phyloP scores from a whole-genome alignment of 2,113 vertebrate genomes.

The Rhinichthys klamathensis region DNA sequence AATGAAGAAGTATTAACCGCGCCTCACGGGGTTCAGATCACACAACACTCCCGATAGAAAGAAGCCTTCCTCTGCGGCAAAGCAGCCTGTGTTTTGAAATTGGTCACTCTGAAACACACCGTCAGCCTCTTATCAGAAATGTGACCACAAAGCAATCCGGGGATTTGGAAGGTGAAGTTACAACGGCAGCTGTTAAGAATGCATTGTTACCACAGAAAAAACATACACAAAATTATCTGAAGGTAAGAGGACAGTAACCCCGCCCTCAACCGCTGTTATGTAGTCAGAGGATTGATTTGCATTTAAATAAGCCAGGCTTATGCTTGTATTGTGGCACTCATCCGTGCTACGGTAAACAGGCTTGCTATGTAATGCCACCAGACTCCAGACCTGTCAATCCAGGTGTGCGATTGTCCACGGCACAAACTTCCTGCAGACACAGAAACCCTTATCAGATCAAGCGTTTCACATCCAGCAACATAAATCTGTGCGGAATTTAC shows the following conservation, averaged over 20 bases:
- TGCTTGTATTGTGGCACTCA: conserved; percentile 52
- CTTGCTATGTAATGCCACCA: conserved; percentile 29
- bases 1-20: conserved; percentile 55
- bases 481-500: conserved; percentile 50
- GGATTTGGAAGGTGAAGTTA: conserved; percentile 43
- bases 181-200: conserved; percentile 36
- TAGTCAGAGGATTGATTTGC: conserved; percentile 67
- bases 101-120: conserved; percentile 34
- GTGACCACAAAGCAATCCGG: conserved; percentile 45
- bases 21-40: conserved; percentile 53
- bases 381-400: conserved; percentile 46
- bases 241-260: conserved; percentile 52
- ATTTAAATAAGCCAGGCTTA: conserved; percentile 60
- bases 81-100: conserved; percentile 18
- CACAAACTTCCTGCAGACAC: conserved; percentile 49
- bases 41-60: conserved; percentile 40
- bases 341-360: not conserved
- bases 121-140: conserved; percentile 23
- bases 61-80: conserved; percentile 32
- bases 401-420: conserved; percentile 35
- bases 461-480: conserved; percentile 43
- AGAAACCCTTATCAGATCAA: conserved; percentile 60
- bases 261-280: conserved; percentile 51
- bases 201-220: conserved; percentile 51
- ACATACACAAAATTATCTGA: conserved; percentile 60